Evolutionary conservation across 2,888 invertebrate genomes (phyloP).

Genomic region (Mesorhabditis spiculigera): DNA sequence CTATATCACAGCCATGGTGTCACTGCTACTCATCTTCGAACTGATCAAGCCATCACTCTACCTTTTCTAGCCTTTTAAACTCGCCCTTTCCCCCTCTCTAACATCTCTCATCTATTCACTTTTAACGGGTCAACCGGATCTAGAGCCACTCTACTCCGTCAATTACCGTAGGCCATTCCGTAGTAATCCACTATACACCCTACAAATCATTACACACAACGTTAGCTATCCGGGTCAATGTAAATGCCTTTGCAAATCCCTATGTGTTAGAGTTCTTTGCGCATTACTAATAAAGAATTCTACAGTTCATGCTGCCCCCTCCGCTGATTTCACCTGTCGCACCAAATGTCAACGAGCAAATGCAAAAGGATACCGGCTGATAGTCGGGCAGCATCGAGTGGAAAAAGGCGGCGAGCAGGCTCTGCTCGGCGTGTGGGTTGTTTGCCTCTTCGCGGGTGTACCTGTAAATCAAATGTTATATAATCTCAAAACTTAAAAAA

Average conservation of each 20-base stretch:
- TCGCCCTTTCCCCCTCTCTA: not conserved
- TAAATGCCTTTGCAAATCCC: too few species aligned
- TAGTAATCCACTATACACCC: too few species aligned
- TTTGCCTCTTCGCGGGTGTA: constrained; percentile 9
- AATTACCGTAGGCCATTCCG: too few species aligned
- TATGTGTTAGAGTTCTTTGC: too few species aligned
- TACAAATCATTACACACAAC: too few species aligned
- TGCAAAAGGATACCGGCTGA: constrained; percentile 11
- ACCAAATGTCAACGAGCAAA: not conserved
- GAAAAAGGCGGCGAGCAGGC: constrained; percentile 19
- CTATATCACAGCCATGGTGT: constrained; percentile 38
- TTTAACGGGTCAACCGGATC: too few species aligned
- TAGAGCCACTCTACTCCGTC: too few species aligned
- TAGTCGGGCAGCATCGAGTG: constrained; percentile 25
- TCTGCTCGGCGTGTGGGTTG: not conserved
- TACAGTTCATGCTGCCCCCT: too few species aligned
- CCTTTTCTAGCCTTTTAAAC: constrained; percentile 10
- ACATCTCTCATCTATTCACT: too few species aligned
- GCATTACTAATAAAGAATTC: too few species aligned
- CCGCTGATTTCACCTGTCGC: not conserved
- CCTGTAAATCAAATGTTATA: constrained; percentile 3
- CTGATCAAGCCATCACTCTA: constrained; percentile 39
- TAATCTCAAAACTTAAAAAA: too few species aligned
- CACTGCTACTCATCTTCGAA: constrained; percentile 42
- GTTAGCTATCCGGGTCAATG: too few species aligned